phyloP scores from a whole-genome alignment of 2,888 invertebrate genomes.

The Hyppa rectilinea region DNA sequence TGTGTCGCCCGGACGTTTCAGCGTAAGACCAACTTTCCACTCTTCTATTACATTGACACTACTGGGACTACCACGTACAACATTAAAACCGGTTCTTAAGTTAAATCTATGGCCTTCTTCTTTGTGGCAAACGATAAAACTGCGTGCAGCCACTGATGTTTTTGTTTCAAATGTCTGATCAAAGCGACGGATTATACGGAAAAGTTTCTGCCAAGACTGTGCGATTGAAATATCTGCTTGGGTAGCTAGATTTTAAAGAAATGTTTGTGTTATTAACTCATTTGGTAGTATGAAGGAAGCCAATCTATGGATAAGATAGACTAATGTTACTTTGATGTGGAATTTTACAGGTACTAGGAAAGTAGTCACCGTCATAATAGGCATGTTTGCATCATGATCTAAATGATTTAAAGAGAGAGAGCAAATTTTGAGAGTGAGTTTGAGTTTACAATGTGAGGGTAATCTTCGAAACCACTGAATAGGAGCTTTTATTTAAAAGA shows the following conservation, averaged over 20 bases:
- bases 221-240: constrained; percentile 4
- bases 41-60: constrained; percentile 35
- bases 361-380: no score
- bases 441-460: no score
- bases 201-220: constrained; percentile 28
- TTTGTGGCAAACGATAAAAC: constrained; percentile 57
- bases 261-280: not conserved
- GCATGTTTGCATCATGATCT: no score
- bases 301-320: not conserved
- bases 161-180: constrained; percentile 52
- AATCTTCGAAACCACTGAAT: no score
- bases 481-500: no score
- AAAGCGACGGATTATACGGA: constrained; percentile 46
- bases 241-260: not conserved
- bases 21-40: constrained; percentile 32
- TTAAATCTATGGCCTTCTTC: constrained; percentile 55
- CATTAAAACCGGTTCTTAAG: constrained; percentile 57
- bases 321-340: not conserved
- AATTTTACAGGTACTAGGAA: no score
- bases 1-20: no score
- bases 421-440: no score
- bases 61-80: constrained; percentile 30
- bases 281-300: no score
- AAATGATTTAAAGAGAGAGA: no score
- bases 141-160: constrained; percentile 50